These are phyloP conservation scores for Meriones psammophilus DNA, from an alignment of 2,797 vertebrate species.

Conservation along the genomic window DNA sequence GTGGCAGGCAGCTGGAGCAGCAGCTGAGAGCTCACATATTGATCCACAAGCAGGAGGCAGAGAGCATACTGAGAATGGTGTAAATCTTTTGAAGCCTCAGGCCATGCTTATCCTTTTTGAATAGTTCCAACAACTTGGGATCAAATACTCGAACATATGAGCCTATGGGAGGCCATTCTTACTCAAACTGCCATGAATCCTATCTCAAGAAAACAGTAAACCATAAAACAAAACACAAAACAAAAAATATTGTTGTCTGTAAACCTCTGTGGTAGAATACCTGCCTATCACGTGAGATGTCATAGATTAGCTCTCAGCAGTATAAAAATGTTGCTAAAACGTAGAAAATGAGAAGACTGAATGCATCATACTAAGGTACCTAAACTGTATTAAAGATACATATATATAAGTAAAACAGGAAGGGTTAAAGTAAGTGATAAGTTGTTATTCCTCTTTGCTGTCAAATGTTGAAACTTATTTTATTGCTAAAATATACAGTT, in stretches of 20 bases:
- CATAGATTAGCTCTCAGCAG: not conserved
- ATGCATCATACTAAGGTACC: not conserved
- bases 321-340: not conserved
- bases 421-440: not conserved
- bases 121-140: not conserved
- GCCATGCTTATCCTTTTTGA: not conserved
- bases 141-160: not conserved
- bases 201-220: not conserved
- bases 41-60: not conserved
- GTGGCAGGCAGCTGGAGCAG: not conserved
- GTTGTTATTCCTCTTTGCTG: slow-evolving; percentile 21
- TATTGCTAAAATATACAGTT: slow-evolving; percentile 51
- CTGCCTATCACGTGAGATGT: not conserved
- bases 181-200: not conserved
- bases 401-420: not conserved
- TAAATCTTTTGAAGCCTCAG: not conserved
- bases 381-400: slow-evolving; percentile 17
- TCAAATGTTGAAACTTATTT: slow-evolving; percentile 36
- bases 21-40: not conserved
- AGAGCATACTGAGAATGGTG: not conserved
- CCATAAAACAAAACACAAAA: not conserved
- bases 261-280: not conserved
- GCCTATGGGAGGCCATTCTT: not conserved
- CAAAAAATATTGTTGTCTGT: not conserved
- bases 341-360: slow-evolving; percentile 44